phyloP scores from a whole-genome alignment of 2,113 vertebrate species.

The Neotoma lepida region DNA sequence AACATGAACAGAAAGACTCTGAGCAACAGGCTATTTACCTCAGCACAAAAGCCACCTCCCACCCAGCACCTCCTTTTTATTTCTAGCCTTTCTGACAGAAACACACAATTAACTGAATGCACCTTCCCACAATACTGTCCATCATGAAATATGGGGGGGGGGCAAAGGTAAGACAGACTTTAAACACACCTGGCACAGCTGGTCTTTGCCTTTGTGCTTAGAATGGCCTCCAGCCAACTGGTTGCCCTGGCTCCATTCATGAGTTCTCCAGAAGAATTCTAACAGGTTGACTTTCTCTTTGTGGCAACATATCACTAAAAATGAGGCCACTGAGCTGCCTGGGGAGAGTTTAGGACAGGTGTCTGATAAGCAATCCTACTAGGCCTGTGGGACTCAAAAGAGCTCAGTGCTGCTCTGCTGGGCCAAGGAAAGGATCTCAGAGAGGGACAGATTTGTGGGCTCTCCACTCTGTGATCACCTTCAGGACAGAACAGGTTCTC shows the following conservation, averaged over 20 bases:
- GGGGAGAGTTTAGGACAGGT: constrained; percentile 65
- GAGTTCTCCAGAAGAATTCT: constrained; percentile 73
- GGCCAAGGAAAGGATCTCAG: background rate
- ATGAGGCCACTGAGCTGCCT: constrained; percentile 58
- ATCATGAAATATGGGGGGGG: constrained; percentile 71
- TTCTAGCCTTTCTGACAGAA: constrained; percentile 76
- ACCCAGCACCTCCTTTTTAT: constrained; percentile 76
- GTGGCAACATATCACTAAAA: constrained; percentile 77
- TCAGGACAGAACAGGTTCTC: background rate
- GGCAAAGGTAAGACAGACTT: constrained; percentile 81
- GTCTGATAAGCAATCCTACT: constrained; percentile 65
- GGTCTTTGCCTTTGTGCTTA: constrained; percentile 77
- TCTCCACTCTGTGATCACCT: background rate
- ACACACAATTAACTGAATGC: constrained; percentile 76
- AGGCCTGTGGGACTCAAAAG: constrained; percentile 54
- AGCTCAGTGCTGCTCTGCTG: constrained; percentile 31
- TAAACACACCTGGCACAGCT: constrained; percentile 86
- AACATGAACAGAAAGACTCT: constrained; percentile 42
- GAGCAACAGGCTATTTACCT: constrained; percentile 76
- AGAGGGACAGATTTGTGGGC: background rate
- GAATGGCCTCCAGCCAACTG: constrained; percentile 80
- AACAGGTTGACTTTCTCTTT: constrained; percentile 66
- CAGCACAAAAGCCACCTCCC: constrained; percentile 80
- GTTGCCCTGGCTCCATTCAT: constrained; percentile 63
- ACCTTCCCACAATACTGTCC: constrained; percentile 77